A percentile compares a stretch with the other conserved stretches of the same genome.
Evolutionary conservation across 1,140 invertebrate genomes (phyloP).

Genomic region (Glossosoma conforme): DNA sequence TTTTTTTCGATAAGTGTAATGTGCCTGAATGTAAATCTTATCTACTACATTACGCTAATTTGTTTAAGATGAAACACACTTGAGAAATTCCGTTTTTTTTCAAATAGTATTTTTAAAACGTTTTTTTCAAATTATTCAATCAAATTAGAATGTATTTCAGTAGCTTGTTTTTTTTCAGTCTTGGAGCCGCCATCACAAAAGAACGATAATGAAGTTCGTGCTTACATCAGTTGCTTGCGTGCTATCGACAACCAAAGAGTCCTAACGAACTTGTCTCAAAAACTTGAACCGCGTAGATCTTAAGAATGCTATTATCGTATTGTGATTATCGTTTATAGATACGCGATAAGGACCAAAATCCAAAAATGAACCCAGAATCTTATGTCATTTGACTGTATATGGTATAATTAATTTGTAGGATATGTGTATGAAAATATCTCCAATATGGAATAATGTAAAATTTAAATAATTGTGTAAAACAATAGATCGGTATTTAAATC

Average conservation of each 20-base stretch:
- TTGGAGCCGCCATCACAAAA: slow-evolving; percentile 63
- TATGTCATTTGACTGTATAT: slow-evolving; percentile 9
- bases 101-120: too few species aligned
- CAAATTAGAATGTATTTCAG: too few species aligned
- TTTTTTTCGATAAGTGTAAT: too few species aligned
- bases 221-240: slow-evolving; percentile 62
- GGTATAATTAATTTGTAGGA: neutral
- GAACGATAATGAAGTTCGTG: slow-evolving; percentile 59
- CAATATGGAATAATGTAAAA: neutral
- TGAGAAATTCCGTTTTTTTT: too few species aligned
- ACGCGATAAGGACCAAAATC: slow-evolving; percentile 22
- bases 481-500: too few species aligned
- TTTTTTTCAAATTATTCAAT: too few species aligned
- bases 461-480: too few species aligned
- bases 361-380: slow-evolving; percentile 9
- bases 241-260: slow-evolving; percentile 76
- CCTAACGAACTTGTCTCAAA: slow-evolving; percentile 68
- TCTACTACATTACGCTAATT: too few species aligned
- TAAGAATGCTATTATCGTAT: slow-evolving; percentile 13
- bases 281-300: slow-evolving; percentile 55
- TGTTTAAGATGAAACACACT: too few species aligned
- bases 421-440: neutral
- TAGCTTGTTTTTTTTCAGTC: slow-evolving; percentile 49
- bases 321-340: neutral
- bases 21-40: too few species aligned